Evolutionary conservation across 1,140 invertebrate species (phyloP), one percentile per base, ranked within the genome.

Genomic region (Oryctes rhinoceros): DNA sequence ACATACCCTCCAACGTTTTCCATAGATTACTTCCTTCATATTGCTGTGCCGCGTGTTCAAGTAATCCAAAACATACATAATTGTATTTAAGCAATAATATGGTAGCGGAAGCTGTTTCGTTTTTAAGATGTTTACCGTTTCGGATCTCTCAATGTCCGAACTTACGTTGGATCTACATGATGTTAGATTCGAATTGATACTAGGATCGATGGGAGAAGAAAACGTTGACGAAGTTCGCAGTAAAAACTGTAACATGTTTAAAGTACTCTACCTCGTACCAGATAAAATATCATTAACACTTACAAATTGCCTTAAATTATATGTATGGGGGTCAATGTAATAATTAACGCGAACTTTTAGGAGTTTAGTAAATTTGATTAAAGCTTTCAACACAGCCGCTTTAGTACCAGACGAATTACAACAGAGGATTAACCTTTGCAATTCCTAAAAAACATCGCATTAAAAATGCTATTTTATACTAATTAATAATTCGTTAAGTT

Each of bases 51-150:
- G 85, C 11, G 83, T 79, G 79, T 83, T 83, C 15, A 88, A 83
- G 82, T 84, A 85, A 76, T 87, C 85, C 44, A 91, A 85, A 53
- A 88, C 83, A 75, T 83, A 82, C 75, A 85, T 86, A 7, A 91
- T 82, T 35, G 87, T 88, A 44, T 88, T 87, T n/a, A 90, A 87
- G 84, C 90, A 91, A 84, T 88, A 91, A 30, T 86, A 82, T 4
- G 90, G 90, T 77, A 91, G 81, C 10, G 87, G 84, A 81, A 90
- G 86, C 85, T 91, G 90, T 81, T 89, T 88, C 13, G 87, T 79
- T 81, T 88, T 88, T 24, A 90, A 81, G 37, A 86, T 78, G 11
- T 86, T 85, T 76, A 87, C 85, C 79, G 89, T 88, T 53, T 87
- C 81, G 44, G 83, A 81, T 10, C 86, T 86, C 79, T 82, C 80